Evolutionary conservation across 2,888 invertebrate species (phyloP), one percentile per base, ranked within the genome.

Genomic region (Smittia aterrima): DNA sequence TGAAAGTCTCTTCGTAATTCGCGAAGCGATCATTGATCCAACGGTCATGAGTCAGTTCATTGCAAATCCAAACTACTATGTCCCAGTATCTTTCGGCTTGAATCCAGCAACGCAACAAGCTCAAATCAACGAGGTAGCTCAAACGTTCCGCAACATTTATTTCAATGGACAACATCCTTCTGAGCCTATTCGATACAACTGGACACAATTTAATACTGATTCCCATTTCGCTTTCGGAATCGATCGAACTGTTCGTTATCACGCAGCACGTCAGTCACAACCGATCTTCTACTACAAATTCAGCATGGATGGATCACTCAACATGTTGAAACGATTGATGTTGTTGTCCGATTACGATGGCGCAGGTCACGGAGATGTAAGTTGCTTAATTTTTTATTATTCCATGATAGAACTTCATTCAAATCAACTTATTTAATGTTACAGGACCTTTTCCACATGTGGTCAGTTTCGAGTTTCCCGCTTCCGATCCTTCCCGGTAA

Each of bases 371-470:
- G 72, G 58, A 24, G 72, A 72, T 72, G 68, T 41, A 47, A 68
- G 41, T 41, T 6, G n/a, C 7, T 11, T 7, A 40, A 13, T 53
- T 9, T 53, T 53, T n/a, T n/a, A n/a, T n/a, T n/a, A n/a, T n/a
- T n/a, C n/a, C n/a, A n/a, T n/a, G n/a, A n/a, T n/a, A n/a, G n/a
- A n/a, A n/a, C 18, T 53, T 7, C n/a, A 4, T 53, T 53, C 6
- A 53, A 7, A 38, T 38, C 9, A 38, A 7, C 6, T 7, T 9
- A 7, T 38, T 32, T 32, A 6, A 9, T 9, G 32, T 6, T 9
- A 3, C 80, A 82, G 18, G 85, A 85, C 77, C 75, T 84, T n/a
- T 79, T 84, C 1, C 84, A 84, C 75, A 75, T 85, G 25, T 85
- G 84, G 77, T 78, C 80, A 25, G 64, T 76, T 9, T 66, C 78